These are phyloP conservation scores for Girardinus metallicus DNA, from an alignment of 2,797 vertebrate species.

Conservation along the genomic window DNA sequence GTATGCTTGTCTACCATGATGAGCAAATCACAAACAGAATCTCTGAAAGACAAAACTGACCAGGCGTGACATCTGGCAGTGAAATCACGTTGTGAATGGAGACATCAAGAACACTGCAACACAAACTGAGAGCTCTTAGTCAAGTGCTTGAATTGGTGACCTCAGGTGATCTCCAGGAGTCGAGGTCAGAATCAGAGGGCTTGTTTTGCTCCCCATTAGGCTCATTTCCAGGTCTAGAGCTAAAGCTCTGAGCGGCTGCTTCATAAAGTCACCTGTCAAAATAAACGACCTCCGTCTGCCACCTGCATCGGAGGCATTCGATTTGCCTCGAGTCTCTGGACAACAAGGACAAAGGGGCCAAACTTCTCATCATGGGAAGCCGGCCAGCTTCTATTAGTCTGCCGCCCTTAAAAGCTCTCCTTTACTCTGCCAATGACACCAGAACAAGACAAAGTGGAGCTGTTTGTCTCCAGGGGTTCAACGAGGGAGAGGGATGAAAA, in stretches of 20 bases:
- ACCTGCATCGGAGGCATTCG: slow-evolving; percentile 25
- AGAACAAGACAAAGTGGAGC: slow-evolving; percentile 44
- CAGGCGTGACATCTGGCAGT: slow-evolving; percentile 45
- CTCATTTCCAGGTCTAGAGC: slow-evolving; percentile 20
- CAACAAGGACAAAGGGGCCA: slow-evolving; percentile 59
- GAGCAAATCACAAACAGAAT: slow-evolving; percentile 56
- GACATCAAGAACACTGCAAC: slow-evolving; percentile 24
- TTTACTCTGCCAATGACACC: slow-evolving; percentile 45
- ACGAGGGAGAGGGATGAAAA: slow-evolving; percentile 29
- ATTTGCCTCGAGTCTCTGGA: slow-evolving; percentile 43
- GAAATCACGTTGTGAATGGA: slow-evolving; percentile 39
- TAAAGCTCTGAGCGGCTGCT: slow-evolving; percentile 30
- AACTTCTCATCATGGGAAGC: slow-evolving; percentile 46
- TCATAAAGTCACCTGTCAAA: slow-evolving; percentile 40
- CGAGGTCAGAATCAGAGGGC: slow-evolving; percentile 16
- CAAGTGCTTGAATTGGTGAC: slow-evolving; percentile 33
- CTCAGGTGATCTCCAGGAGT: neutral
- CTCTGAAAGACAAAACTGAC: slow-evolving; percentile 46
- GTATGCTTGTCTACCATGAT: slow-evolving; percentile 51
- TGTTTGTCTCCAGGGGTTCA: slow-evolving; percentile 39
- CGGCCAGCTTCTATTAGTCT: slow-evolving; percentile 61
- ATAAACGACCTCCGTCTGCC: slow-evolving; percentile 44
- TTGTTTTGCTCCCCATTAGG: slow-evolving; percentile 16
- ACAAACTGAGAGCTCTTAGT: slow-evolving; percentile 53
- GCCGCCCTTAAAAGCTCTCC: slow-evolving; percentile 51